Evolutionary conservation across 2,113 vertebrate genomes (phyloP).

Genomic region (Crotophaga sulcirostris): DNA sequence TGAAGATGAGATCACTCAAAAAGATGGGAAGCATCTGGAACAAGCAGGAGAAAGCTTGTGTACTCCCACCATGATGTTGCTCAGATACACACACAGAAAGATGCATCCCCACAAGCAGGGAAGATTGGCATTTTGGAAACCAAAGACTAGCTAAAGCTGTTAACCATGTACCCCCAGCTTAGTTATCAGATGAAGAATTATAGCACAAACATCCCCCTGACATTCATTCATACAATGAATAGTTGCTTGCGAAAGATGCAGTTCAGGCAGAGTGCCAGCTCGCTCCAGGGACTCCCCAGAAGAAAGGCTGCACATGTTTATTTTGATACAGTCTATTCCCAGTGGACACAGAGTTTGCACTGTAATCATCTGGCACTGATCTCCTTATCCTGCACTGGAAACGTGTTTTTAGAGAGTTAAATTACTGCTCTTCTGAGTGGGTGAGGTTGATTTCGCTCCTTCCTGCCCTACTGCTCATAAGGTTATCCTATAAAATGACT

Average conservation of each 20-base stretch:
- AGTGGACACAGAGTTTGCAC: not conserved
- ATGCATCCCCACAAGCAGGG: rapidly evolving
- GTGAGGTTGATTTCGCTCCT: not conserved
- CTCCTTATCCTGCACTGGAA: not conserved
- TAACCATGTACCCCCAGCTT: not conserved
- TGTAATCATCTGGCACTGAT: not conserved
- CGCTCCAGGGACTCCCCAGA: not conserved
- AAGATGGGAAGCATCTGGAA: not conserved
- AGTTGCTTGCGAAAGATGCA: constrained; percentile 6
- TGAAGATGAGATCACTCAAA: not conserved
- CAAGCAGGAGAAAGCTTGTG: not conserved
- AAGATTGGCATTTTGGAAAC: not conserved
- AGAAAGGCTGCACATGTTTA: constrained; percentile 49
- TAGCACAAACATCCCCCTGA: not conserved
- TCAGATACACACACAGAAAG: not conserved
- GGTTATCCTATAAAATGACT: not conserved
- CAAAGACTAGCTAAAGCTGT: not conserved
- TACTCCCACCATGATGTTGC: not conserved
- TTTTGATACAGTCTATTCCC: constrained; percentile 20
- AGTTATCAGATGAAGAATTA: not conserved
- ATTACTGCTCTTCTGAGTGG: not conserved
- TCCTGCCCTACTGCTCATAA: not conserved
- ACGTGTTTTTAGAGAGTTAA: not conserved
- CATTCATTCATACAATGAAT: constrained; percentile 18
- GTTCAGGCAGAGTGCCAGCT: not conserved